Conservation (phyloP, 2,888 invertebrate species). For the Automeris io region DNA sequence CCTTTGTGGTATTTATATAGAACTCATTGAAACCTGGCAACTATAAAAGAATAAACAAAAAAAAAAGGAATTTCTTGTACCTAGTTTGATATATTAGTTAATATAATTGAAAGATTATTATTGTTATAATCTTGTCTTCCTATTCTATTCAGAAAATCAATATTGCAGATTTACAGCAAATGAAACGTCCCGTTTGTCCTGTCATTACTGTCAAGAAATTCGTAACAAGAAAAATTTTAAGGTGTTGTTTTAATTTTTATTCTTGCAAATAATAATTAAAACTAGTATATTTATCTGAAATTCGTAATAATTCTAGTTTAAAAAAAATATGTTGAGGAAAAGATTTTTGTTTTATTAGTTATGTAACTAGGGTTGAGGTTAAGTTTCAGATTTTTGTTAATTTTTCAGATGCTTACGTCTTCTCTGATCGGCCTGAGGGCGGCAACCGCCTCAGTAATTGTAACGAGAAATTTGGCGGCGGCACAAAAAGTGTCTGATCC, state of each 20-base stretch:
- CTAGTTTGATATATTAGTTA: too few relatives aligned
- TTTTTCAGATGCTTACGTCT: constrained; percentile 76
- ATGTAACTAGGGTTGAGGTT: constrained; percentile 56
- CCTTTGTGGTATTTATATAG: too few relatives aligned
- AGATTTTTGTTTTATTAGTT: constrained; percentile 26
- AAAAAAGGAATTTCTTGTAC: too few relatives aligned
- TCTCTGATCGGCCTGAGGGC: constrained; percentile 70
- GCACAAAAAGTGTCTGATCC: constrained; percentile 89
- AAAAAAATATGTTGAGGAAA: background rate
- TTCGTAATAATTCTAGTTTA: background rate
- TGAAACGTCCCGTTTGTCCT: too few relatives aligned
- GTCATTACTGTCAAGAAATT: too few relatives aligned
- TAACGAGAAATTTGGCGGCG: constrained; percentile 84
- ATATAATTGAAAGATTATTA: too few relatives aligned
- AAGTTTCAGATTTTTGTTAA: constrained; percentile 20
- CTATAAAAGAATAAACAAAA: too few relatives aligned
- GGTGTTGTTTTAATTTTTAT: background rate
- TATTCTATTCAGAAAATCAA: too few relatives aligned
- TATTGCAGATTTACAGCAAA: too few relatives aligned
- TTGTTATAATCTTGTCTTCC: too few relatives aligned
- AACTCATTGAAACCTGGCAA: too few relatives aligned
- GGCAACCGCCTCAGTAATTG: constrained; percentile 65
- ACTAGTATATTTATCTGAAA: background rate
- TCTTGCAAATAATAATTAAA: background rate
- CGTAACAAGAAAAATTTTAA: too few relatives aligned